Evolutionary conservation across 2,888 invertebrate genomes (phyloP), one percentile per base, ranked within the genome.

Genomic region (Acleris emargana): DNA sequence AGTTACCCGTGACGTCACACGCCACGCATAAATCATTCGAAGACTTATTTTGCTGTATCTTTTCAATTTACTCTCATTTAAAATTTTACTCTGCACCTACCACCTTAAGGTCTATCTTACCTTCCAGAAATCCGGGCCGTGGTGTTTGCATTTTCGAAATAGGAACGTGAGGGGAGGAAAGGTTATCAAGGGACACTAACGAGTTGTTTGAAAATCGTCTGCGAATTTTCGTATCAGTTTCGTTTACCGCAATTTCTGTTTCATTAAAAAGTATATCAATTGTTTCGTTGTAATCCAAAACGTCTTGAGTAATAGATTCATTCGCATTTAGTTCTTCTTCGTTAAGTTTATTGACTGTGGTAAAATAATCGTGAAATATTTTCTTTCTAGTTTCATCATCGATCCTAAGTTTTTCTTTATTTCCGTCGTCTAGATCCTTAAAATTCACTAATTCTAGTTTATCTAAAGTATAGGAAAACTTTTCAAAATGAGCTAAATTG

Each of bases 361-460:
- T 85, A 16, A 85, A 89, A 68, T 88, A 91, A 75, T 91, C 91
- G 57, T 87, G 79, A 64, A 86, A 89, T 71, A 91, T 83, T 73
- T 88, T 90, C 0, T 78, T 80, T 73, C 87, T 79, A 2, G 87
- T 88, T 1, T 71, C 82, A 38, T 91, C 90, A 38, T 91, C 89
- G 49, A 90, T 78, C 75, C 82, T 81, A 1, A 89, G 72, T 68
- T 89, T 89, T 42, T 84, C 90, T 83, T 86, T 86, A 51, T 81
- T 77, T 38, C 67, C 61, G 49, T 75, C 72, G 50, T 67, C 69
- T 54, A 70, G 67, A 28, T 68, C 59, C 52, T 58, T 70, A 17
- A 64, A 64, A 60, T 71, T 70, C 42, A 67, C 58, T 67, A 68
- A 60, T 43, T 71, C 52, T 32, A 54, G 51, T 6, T 67, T 68